These are phyloP conservation scores for Drymonia ruficornis DNA, from an alignment of 2,888 invertebrate species.

Conservation along the genomic window DNA sequence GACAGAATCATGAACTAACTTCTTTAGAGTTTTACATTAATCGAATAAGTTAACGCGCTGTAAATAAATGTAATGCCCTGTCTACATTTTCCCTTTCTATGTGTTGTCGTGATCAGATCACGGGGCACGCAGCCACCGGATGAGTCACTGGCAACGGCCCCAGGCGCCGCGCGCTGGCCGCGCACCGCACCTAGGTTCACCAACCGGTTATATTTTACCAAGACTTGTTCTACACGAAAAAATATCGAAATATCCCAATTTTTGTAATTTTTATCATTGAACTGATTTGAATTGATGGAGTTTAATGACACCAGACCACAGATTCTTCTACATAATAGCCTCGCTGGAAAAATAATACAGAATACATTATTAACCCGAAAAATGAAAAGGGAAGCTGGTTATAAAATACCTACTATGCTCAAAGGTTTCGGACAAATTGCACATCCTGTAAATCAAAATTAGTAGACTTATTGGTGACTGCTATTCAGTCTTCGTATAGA, in stretches of 20 bases:
- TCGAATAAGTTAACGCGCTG: not conserved
- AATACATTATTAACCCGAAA: too few relatives aligned
- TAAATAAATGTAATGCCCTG: slow-evolving; percentile 17
- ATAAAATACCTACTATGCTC: too few relatives aligned
- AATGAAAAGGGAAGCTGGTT: too few relatives aligned
- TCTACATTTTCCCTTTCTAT: slow-evolving; percentile 48
- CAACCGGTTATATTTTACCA: slow-evolving; percentile 6
- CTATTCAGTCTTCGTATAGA: not conserved
- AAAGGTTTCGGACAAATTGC: too few relatives aligned
- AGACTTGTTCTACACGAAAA: not conserved
- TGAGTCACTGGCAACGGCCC: slow-evolving; percentile 54
- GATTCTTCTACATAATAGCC: too few relatives aligned
- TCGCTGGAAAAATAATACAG: too few relatives aligned
- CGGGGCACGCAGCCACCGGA: slow-evolving; percentile 53
- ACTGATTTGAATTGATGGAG: too few relatives aligned
- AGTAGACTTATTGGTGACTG: not conserved
- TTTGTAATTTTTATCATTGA: too few relatives aligned
- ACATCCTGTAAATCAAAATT: too few relatives aligned
- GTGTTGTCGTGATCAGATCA: slow-evolving; percentile 53
- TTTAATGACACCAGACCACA: too few relatives aligned
- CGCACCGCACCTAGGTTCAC: slow-evolving; percentile 37
- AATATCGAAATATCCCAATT: too few relatives aligned
- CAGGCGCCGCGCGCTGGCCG: slow-evolving; percentile 33
- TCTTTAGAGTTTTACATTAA: not conserved
- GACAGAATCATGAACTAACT: too few relatives aligned